Evolutionary conservation across 2,797 vertebrate species (phyloP).

Genomic region (Hylomyscus alleni): DNA sequence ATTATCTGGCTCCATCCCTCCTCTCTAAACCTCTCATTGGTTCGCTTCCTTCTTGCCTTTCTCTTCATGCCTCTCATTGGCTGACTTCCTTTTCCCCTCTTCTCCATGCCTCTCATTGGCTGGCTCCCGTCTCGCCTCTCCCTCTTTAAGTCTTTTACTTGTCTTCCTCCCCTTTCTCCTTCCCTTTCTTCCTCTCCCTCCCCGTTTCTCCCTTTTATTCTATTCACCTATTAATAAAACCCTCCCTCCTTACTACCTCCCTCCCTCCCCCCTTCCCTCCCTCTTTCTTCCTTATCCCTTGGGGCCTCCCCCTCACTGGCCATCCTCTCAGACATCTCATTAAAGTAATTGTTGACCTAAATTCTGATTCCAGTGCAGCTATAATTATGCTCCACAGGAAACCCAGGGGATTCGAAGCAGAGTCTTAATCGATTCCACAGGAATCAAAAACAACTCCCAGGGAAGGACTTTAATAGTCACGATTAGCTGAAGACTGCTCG

Average conservation of each 20-base stretch:
- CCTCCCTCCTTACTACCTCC: background rate
- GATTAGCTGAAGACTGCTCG: constrained; percentile 82
- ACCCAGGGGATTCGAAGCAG: constrained; percentile 87
- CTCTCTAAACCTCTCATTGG: background rate
- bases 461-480: constrained; percentile 87
- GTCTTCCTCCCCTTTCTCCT: background rate
- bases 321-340: constrained; percentile 86
- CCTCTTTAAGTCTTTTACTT: background rate
- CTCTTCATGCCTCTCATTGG: background rate
- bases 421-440: constrained; percentile 87
- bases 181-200: background rate
- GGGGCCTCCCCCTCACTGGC: constrained; percentile 53
- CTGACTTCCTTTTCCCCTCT: background rate
- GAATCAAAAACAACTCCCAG: constrained; percentile 89
- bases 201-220: too few relatives aligned
- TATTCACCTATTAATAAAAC: background rate
- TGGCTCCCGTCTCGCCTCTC: too few relatives aligned
- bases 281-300: background rate
- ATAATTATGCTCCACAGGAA: constrained; percentile 88
- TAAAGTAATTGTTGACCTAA: constrained; percentile 89
- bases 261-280: background rate
- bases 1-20: background rate
- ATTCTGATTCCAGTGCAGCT: constrained; percentile 87
- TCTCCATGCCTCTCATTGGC: too few relatives aligned
- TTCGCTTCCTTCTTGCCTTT: background rate